Evolutionary conservation across 2,797 vertebrate species (phyloP), one percentile per base, ranked within the genome.

Genomic region (Anolis apletophallus): DNA sequence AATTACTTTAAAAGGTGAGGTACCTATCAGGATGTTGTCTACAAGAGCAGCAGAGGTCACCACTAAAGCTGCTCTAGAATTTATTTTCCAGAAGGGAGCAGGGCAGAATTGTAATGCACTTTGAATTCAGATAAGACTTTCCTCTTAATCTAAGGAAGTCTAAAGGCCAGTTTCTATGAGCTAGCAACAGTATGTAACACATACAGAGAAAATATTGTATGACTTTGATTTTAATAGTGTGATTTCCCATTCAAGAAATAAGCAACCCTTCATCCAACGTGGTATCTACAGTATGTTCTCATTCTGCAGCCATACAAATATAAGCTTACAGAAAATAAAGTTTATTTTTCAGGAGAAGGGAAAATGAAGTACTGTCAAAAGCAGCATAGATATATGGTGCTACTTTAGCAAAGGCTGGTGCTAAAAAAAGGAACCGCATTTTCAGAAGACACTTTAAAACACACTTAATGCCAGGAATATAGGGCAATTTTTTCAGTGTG

Each of bases 201-300:
- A 90, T 90, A 95, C 74, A 94, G 95, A 96, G 94, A 67, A 93
- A 93, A 87, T 85, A 82, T 85, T 88, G 92, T 67, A 95, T 94
- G 95, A 96, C 93, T 94, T 95, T 95, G 87, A 75, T 92, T 85
- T 88, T 83, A 81, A 80, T 13, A 80, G 74, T 82, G 68, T 80
- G 83, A 69, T 57, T 52, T 59, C 13, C 55, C 78, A 93, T 88
- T 85, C 88, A 81, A 80, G 32, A 76, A 59, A 68, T 55, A 86
- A 81, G 46, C 59, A 34, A 80, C 59, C 59, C 90, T 80, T 46
- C 86, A 23, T 72, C 93, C 85, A 68, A 86, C 6, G 86, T 86
- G 34, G 79, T 91, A 90, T 92, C 87, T 87, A 6, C n/a, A 83
- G 34, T 2, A 88, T 91, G 79, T 67, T 93, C 90, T 88, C 90